Conservation (phyloP, 2,888 invertebrate genomes). For the Diarsia brunnea region DNA sequence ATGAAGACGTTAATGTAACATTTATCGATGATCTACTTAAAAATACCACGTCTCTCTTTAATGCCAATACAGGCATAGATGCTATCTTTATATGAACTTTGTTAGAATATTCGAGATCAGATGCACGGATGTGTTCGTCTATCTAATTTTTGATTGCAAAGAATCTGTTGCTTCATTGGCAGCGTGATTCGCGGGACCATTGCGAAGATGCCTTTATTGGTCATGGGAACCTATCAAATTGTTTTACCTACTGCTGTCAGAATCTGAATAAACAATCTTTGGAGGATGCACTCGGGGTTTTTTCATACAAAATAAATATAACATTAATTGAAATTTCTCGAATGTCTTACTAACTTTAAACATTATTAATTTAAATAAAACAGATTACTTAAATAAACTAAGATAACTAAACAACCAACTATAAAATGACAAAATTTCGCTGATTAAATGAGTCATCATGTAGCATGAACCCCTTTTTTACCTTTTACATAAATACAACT, state of each 20-base stretch:
- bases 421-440: background rate
- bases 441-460: background rate
- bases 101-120: constrained; percentile 57
- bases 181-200: constrained; percentile 69
- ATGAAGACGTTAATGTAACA: constrained; percentile 26
- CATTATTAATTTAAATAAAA: background rate
- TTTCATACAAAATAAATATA: constrained; percentile 21
- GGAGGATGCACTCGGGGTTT: background rate
- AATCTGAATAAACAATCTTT: constrained; percentile 64
- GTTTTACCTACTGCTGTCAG: constrained; percentile 46
- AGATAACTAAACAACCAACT: too few relatives aligned
- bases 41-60: constrained; percentile 51
- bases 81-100: constrained; percentile 50
- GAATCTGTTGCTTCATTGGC: constrained; percentile 68
- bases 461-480: background rate
- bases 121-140: constrained; percentile 52
- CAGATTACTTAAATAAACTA: background rate
- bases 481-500: background rate
- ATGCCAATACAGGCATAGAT: constrained; percentile 56
- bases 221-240: constrained; percentile 75
- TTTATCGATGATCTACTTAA: constrained; percentile 35
- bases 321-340: background rate
- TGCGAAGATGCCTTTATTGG: constrained; percentile 72
- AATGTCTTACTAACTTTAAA: background rate
- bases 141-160: constrained; percentile 62